A percentile compares a stretch with the other conserved stretches of the same genome.
Conservation (phyloP, 2,888 invertebrate species). For the Netelia melanura region DNA sequence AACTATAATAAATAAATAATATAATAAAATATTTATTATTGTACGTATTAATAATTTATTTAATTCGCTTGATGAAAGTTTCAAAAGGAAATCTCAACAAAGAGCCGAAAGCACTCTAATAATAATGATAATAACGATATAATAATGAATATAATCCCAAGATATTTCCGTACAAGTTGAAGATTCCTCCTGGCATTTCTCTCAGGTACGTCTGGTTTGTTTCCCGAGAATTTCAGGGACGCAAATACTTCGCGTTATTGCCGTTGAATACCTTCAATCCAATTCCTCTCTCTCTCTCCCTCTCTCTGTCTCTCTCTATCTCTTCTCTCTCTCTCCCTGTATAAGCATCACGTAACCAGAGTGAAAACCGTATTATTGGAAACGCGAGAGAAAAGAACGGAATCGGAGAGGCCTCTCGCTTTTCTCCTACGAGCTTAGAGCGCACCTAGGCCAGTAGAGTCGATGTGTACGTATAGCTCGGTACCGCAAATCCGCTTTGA, state of each 20-base stretch:
- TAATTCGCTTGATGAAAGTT: no score
- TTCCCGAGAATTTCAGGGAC: conserved; percentile 4
- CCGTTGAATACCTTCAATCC: conserved; percentile 21
- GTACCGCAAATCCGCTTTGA: conserved; percentile 62
- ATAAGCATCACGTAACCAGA: conserved; percentile 54
- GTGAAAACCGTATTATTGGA: conserved; percentile 61
- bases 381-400: conserved; percentile 50
- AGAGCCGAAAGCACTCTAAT: no score
- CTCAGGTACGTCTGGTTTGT: not conserved
- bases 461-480: not conserved
- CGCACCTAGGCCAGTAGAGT: no score
- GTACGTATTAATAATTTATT: no score
- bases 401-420: conserved; percentile 32
- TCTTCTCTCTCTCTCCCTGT: not conserved
- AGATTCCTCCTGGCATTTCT: not conserved
- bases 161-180: not conserved
- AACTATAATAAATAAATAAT: no score
- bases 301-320: no score
- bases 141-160: no score
- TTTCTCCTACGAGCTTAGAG: not conserved
- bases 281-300: no score
- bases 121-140: no score
- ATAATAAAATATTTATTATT: no score
- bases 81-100: no score
- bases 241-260: conserved; percentile 32